Evolutionary conservation across 2,888 invertebrate species (phyloP).

Genomic region (Leptinotarsa haldemani): DNA sequence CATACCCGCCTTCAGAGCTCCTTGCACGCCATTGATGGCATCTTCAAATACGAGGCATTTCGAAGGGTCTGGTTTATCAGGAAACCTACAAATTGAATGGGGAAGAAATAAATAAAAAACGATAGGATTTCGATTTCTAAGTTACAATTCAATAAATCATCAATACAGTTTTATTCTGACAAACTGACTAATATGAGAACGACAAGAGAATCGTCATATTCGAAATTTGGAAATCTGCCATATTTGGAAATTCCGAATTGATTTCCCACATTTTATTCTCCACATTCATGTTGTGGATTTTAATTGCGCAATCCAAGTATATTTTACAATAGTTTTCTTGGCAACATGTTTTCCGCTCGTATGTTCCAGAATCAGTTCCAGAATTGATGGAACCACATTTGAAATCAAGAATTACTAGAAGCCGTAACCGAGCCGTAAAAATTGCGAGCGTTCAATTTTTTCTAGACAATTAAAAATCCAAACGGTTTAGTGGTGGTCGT

Average conservation of each 20-base stretch:
- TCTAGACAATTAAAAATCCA: not conserved
- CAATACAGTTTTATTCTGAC: too few relatives aligned
- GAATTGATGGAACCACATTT: not conserved
- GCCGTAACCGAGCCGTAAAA: not conserved
- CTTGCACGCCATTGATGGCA: slow-evolving; percentile 87
- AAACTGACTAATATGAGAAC: too few relatives aligned
- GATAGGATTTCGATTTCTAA: too few relatives aligned
- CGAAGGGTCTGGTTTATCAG: slow-evolving; percentile 72
- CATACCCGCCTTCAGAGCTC: slow-evolving; percentile 85
- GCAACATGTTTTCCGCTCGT: not conserved
- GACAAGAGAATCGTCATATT: not conserved
- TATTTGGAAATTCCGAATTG: not conserved
- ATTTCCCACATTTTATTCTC: not conserved
- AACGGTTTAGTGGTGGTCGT: not conserved
- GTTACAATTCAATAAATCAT: too few relatives aligned
- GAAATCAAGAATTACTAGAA: not conserved
- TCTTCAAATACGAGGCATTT: slow-evolving; percentile 91
- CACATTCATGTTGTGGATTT: not conserved
- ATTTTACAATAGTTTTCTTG: slow-evolving; percentile 4
- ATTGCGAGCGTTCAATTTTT: not conserved
- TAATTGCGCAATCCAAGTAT: not conserved
- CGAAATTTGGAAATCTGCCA: not conserved
- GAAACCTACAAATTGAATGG: slow-evolving; percentile 68
- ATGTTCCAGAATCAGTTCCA: not conserved
- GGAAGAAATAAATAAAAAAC: too few relatives aligned